Evolutionary conservation across 2,113 vertebrate genomes (phyloP), one percentile per base, ranked within the genome.

Genomic region (Pomatorhinus ruficollis): DNA sequence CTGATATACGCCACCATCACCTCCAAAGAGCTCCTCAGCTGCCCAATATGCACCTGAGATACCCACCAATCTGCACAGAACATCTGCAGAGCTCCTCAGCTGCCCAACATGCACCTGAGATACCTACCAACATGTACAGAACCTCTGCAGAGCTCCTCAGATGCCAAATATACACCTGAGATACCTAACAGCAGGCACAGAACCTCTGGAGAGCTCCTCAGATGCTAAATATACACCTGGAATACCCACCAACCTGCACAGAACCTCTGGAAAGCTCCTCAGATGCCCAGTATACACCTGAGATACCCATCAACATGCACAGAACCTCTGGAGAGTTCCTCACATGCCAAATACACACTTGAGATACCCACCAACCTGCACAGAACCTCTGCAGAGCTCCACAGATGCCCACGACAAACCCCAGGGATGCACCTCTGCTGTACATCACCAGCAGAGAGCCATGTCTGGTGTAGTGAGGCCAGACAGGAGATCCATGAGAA

Each of bases 381-480:
- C 13, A 37, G 6, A 27, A 63, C 11, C 22, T 23, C 37, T 2
- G 1, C 4, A 28, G 15, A 45, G 61, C 45, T 47, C 53, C 72
- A 27, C 49, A 53, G 27, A 6, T n/a, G 6, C 37, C 56, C 70
- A n/a, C 0, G 3, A 8, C 19, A 22, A 27, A 52, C 4, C 42
- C 20, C 69, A 61, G 31, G 40, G 35, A 30, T 5, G 14, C 27
- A 12, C 0, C 53, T n/a, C 65, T 65, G 40, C 61, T 31, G 0
- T 1, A 9, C 1, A 0, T 31, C 54, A 37, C 50, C 42, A 9
- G 57, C 80, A 71, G 47, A 50, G 39, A 81, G 72, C 21, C 6
- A 0, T 0, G 7, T 6, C 53, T 68, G 1, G 0, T 5, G 1
- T 23, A 44, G 30, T 9, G 44, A 54, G 49, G 47, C 31, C 10